Conservation (phyloP, 2,888 invertebrate genomes). For the Cryptophagus acutangulus region DNA sequence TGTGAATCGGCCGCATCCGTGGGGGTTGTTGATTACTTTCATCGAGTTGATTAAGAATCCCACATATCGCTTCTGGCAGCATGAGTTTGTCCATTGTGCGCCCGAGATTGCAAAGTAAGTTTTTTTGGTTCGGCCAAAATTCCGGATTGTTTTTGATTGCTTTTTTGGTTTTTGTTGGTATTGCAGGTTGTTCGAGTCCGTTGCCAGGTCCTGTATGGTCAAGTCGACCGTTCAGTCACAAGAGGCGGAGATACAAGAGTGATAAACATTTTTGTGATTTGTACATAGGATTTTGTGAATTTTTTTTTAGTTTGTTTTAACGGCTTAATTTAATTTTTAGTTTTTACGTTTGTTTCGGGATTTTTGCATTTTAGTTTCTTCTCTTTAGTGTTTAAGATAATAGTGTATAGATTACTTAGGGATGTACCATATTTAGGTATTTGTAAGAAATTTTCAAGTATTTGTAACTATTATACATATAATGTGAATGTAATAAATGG, state of each 20-base stretch:
- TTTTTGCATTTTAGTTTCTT: conserved; percentile 23
- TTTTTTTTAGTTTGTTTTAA: conserved; percentile 16
- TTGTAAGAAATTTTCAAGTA: conserved; percentile 48
- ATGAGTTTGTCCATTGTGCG: conserved; percentile 99
- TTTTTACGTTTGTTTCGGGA: conserved; percentile 10
- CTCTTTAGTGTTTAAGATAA: conserved; percentile 26
- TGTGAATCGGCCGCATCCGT: conserved; percentile 97
- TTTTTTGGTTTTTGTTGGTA: not conserved
- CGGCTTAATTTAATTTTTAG: conserved; percentile 1
- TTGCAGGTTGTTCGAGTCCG: conserved; percentile 85
- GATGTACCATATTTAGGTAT: conserved; percentile 45
- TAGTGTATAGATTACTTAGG: conserved; percentile 38
- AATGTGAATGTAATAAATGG: conserved; percentile 45
- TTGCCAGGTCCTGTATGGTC: conserved; percentile 92
- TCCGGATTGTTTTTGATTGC: not conserved
- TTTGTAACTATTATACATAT: conserved; percentile 46
- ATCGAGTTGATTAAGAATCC: conserved; percentile 99
- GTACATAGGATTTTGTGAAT: conserved; percentile 29
- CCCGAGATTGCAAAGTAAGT: conserved; percentile 98
- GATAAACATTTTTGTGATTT: conserved; percentile 44
- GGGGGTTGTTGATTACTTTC: conserved; percentile 98
- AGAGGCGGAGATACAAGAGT: conserved; percentile 66
- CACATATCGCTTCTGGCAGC: conserved; percentile 97
- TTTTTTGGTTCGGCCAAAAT: conserved; percentile 2
- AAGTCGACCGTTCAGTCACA: conserved; percentile 63